Percentiles rank a stretch among this genome's conserved stretches.
phyloP scores from a whole-genome alignment of 1,140 invertebrate species.

The Paramacrobiotus metropolitanus region DNA sequence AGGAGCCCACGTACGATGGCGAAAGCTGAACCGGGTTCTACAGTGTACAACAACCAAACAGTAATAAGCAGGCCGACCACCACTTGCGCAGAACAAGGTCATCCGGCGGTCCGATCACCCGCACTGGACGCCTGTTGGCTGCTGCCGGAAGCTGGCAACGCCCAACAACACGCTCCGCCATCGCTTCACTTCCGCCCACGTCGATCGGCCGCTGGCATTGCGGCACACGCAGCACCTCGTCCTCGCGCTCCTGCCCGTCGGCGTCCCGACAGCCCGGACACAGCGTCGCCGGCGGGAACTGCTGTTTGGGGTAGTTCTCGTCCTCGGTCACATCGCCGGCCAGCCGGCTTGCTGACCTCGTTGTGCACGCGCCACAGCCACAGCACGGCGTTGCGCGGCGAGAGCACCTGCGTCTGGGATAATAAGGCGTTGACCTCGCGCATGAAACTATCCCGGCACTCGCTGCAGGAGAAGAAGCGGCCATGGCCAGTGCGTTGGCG shows the following conservation, averaged over 20 bases:
- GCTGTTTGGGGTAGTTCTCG: constrained; percentile 7
- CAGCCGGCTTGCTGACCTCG: constrained; percentile 6
- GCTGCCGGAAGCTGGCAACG: no score
- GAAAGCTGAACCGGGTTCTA: no score
- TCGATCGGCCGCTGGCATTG: no score
- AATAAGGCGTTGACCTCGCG: neutral
- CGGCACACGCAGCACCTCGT: constrained; percentile 5
- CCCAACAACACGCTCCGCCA: no score
- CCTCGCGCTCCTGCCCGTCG: neutral
- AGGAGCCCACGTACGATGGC: no score
- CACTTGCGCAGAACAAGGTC: no score
- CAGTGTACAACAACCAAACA: no score
- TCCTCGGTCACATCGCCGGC: constrained; percentile 4
- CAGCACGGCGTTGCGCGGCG: neutral
- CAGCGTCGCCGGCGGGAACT: constrained; percentile 3
- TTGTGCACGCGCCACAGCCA: constrained; percentile 9
- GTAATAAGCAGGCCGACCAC: no score
- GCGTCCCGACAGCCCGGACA: constrained; percentile 7
- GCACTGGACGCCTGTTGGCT: no score
- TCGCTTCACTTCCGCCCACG: no score
- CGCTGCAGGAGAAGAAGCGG: constrained; percentile 7
- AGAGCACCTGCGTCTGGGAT: neutral
- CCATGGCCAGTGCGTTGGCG: neutral
- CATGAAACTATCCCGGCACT: constrained; percentile 6
- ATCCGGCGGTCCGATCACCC: no score